Evolutionary conservation across 2,113 vertebrate species (phyloP), one percentile per base, ranked within the genome.

Genomic region (Saccopteryx bilineata): DNA sequence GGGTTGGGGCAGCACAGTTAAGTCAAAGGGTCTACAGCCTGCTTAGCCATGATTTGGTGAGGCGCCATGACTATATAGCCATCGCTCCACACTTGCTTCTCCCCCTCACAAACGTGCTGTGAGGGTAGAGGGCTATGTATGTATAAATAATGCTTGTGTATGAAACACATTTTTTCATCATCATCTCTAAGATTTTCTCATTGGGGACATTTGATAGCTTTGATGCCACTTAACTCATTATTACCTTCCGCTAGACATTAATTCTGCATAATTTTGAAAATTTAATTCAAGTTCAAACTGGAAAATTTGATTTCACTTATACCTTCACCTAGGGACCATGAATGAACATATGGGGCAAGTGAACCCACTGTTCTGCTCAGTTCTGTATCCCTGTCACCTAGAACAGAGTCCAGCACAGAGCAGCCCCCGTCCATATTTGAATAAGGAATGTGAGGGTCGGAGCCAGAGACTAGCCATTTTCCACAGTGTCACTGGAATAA

Each of bases 201-300:
- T 2, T 24, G 52, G n/a, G 39, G 18, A 66, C 39, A 75, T 74
- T 68, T 33, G 66, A 72, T 68, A 46, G 33, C 60, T 84, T 87
- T 58, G 52, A 81, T 17, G 8, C 24, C 72, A 80, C 24, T 74
- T 61, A 85, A 80, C 12, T 79, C 54, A 78, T 91, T 78, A n/a
- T 54, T 84, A 74, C 28, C 60, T 91, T 88, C 72, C 85, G 79
- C 33, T 76, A 81, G 31, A 54, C 46, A 50, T 48, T 52, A 79
- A 76, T 84, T 65, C 28, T 60, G 26, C 87, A 66, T 72, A 93
- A 28, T 90, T 86, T 46, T 9, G 0, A 63, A 95, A 81, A 81
- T 76, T 75, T 48, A 79, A 83, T 68, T 93, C 63, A 83, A 72
- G 71, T 91, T 87, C 78, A 93, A 91, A 66, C 60, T 52, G 56